A percentile compares a stretch with the other conserved stretches of the same genome.
These are phyloP conservation scores for Grapholita molesta DNA, from an alignment of 1,140 invertebrate genomes.

Conservation along the genomic window DNA sequence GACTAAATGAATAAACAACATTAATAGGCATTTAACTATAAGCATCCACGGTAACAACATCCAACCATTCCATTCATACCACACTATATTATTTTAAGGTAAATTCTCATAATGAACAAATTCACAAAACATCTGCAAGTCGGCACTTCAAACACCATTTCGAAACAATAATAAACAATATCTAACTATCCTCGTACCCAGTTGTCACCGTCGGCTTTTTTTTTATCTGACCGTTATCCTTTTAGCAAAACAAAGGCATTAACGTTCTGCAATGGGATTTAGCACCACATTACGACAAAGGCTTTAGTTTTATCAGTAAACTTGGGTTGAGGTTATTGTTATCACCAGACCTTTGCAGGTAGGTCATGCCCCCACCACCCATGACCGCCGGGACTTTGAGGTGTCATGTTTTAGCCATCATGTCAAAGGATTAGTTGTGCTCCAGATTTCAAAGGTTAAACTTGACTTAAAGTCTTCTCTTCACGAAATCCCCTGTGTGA, in stretches of 20 bases:
- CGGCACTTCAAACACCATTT: neutral
- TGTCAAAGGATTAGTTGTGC: conserved; percentile 36
- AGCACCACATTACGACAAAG: neutral
- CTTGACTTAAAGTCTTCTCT: neutral
- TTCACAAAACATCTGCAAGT: neutral
- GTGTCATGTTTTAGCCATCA: conserved; percentile 23
- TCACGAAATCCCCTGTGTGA: neutral
- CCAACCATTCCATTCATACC: too few relatives aligned
- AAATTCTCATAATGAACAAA: too few relatives aligned
- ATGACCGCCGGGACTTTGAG: conserved; percentile 12
- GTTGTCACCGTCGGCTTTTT: neutral
- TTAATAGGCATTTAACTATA: too few relatives aligned
- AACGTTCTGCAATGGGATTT: neutral
- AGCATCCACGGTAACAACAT: too few relatives aligned
- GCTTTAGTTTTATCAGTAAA: neutral
- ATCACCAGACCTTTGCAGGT: conserved; percentile 24
- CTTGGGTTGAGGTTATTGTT: conserved; percentile 30
- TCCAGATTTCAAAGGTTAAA: conserved; percentile 15
- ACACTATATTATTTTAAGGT: too few relatives aligned
- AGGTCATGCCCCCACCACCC: conserved; percentile 29
- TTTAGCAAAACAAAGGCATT: neutral
- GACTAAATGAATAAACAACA: too few relatives aligned
- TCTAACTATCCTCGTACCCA: neutral
- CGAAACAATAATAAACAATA: neutral
- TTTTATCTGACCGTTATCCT: neutral